Conservation (phyloP, 2,888 invertebrate genomes). For the Lumbricus terrestris region DNA sequence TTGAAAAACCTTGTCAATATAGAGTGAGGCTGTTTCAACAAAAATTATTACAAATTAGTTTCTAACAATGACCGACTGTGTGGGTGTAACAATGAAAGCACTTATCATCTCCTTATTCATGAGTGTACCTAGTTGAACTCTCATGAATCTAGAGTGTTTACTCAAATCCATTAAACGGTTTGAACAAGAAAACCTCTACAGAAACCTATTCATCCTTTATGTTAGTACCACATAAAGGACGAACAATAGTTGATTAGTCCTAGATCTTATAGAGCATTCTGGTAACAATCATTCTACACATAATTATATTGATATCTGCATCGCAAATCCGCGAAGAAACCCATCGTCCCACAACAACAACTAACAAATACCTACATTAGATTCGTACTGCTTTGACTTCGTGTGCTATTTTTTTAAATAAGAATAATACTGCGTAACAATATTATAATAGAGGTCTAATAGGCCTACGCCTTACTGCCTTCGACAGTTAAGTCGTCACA, state of each 20-base stretch:
- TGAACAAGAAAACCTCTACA: not conserved
- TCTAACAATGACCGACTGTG: not conserved
- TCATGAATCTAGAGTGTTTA: not conserved
- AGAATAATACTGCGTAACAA: no score
- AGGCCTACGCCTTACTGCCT: not conserved
- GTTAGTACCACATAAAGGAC: not conserved
- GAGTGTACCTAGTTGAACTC: not conserved
- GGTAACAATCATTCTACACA: no score
- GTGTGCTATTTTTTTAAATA: not conserved
- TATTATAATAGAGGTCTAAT: no score
- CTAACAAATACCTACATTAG: not conserved
- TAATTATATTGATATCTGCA: not conserved
- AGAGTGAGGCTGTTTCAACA: not conserved
- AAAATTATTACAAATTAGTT: not conserved
- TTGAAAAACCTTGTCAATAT: not conserved
- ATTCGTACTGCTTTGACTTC: not conserved
- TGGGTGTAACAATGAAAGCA: not conserved
- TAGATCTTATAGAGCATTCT: not conserved
- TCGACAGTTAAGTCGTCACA: not conserved
- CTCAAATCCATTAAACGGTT: not conserved
- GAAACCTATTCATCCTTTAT: not conserved
- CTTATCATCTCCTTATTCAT: not conserved
- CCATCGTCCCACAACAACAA: not conserved
- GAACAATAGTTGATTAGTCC: not conserved
- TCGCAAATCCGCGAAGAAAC: not conserved